phyloP scores from a whole-genome alignment of 2,797 vertebrate genomes.

The Acestrorhynchus altus region DNA sequence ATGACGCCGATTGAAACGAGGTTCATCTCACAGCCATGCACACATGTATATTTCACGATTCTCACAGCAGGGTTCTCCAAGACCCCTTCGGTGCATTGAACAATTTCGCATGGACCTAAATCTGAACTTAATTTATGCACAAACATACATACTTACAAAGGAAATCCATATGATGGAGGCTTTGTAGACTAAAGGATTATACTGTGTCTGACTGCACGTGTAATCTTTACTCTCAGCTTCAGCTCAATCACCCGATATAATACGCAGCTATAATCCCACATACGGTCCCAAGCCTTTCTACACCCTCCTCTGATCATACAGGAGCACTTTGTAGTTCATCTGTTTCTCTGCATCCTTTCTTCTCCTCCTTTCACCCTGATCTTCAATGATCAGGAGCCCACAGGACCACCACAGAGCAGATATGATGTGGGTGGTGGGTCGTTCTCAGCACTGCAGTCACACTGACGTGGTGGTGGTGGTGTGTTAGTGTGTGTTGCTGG shows the following conservation, averaged over 20 bases:
- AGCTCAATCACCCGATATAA: constrained; percentile 4
- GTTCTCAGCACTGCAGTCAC: too few species aligned
- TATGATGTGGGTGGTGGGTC: too few species aligned
- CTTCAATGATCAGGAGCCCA: too few species aligned
- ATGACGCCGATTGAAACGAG: background rate
- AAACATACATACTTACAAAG: constrained; percentile 21
- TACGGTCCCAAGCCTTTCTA: too few species aligned
- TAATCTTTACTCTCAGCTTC: constrained; percentile 15
- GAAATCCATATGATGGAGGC: constrained; percentile 19
- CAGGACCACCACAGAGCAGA: too few species aligned
- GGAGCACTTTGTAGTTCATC: too few species aligned
- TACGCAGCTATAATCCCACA: constrained; percentile 4
- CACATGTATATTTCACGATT: background rate
- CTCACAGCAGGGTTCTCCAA: constrained; percentile 4
- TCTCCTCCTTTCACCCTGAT: too few species aligned
- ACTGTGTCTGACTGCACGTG: background rate
- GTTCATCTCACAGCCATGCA: background rate
- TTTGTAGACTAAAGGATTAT: constrained; percentile 10
- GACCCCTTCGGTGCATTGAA: constrained; percentile 16
- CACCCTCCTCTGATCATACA: too few species aligned
- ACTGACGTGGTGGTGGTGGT: too few species aligned
- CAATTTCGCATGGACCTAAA: constrained; percentile 12
- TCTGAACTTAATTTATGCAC: constrained; percentile 7
- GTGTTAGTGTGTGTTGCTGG: too few species aligned
- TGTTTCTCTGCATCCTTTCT: too few species aligned